Percentiles rank a stretch among this genome's conserved stretches.
phyloP scores from a whole-genome alignment of 2,113 vertebrate species.

The Mixornis gularis region DNA sequence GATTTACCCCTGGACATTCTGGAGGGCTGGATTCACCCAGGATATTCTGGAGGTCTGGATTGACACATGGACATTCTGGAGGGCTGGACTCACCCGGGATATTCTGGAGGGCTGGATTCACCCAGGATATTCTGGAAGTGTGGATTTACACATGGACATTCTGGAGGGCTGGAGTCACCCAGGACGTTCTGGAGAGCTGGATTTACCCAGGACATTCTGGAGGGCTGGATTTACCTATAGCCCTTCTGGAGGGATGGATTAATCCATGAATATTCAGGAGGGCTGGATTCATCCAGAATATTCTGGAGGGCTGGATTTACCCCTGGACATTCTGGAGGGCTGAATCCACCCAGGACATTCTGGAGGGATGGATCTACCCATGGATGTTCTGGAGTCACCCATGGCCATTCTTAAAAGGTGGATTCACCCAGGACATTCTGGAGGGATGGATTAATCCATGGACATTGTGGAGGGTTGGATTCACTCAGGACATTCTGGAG shows the following conservation, averaged over 20 bases:
- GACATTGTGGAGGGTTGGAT: too few species aligned
- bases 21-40: background rate
- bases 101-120: background rate
- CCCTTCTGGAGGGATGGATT: background rate
- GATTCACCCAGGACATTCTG: background rate
- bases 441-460: background rate
- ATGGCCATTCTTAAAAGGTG: background rate
- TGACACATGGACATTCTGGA: background rate
- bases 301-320: background rate
- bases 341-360: background rate
- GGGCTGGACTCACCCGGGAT: too few species aligned
- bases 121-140: too few species aligned
- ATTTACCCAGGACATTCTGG: background rate
- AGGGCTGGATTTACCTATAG: background rate
- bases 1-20: background rate
- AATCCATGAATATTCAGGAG: background rate
- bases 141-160: background rate
- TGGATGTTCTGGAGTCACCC: background rate
- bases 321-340: background rate
- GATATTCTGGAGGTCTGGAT: background rate
- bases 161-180: background rate
- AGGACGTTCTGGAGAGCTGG: background rate
- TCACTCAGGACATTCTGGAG: background rate
- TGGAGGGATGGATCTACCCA: background rate
- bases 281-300: background rate